Conservation (phyloP, 1,140 invertebrate genomes). For the Argopecten irradians region DNA sequence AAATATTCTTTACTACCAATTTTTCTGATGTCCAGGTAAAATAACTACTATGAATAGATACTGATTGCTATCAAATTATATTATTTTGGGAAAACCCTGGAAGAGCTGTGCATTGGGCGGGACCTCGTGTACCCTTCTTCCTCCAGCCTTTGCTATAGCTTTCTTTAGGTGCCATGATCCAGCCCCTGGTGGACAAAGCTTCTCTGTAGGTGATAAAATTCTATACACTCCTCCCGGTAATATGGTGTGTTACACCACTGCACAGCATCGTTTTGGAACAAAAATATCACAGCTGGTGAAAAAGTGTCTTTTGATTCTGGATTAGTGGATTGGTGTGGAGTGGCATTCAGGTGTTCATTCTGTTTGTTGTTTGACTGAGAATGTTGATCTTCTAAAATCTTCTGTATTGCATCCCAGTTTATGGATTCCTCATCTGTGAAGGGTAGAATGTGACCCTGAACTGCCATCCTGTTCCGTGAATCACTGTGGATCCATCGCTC, state of each 20-base stretch:
- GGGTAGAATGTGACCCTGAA: not conserved
- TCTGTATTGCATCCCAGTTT: not conserved
- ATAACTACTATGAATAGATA: no score
- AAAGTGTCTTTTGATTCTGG: not conserved
- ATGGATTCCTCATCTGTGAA: not conserved
- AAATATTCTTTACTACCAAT: no score
- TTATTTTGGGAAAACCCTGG: constrained; percentile 30
- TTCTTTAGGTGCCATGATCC: constrained; percentile 36
- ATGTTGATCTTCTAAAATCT: not conserved
- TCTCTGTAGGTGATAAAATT: not conserved
- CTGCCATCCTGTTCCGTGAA: constrained; percentile 9
- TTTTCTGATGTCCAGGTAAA: no score
- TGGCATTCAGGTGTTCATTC: not conserved
- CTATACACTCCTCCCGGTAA: constrained; percentile 3
- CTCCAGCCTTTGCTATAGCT: constrained; percentile 20
- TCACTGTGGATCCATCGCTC: not conserved
- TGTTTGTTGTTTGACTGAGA: not conserved
- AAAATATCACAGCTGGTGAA: constrained; percentile 23
- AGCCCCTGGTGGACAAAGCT: not conserved
- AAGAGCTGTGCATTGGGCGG: not conserved
- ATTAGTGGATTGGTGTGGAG: not conserved
- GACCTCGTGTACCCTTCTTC: not conserved
- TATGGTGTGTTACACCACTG: constrained; percentile 8
- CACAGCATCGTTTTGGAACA: constrained; percentile 1
- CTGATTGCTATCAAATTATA: no score